Conservation (phyloP, 2,113 vertebrate genomes). For the Ascaphus truei region DNA sequence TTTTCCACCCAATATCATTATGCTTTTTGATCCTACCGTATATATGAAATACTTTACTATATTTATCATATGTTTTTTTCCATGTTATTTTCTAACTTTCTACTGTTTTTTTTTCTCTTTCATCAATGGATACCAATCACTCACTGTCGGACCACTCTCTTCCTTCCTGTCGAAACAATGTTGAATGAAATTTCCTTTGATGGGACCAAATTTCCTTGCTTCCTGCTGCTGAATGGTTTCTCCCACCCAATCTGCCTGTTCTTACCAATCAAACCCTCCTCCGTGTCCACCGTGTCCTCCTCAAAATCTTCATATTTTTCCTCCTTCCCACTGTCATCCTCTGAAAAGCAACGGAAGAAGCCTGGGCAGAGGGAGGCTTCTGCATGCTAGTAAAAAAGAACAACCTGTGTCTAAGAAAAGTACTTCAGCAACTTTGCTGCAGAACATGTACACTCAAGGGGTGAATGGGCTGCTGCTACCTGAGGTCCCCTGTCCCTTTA, state of each 20-base stretch:
- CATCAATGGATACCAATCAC: conserved; percentile 82
- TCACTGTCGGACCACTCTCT: conserved; percentile 76
- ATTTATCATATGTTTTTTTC: conserved; percentile 48
- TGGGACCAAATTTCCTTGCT: conserved; percentile 76
- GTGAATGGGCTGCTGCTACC: conserved; percentile 74
- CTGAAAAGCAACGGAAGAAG: conserved; percentile 98
- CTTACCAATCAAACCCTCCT: conserved; percentile 71
- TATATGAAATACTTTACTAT: conserved; percentile 58
- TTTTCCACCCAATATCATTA: too few species aligned
- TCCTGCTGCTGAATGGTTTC: conserved; percentile 71
- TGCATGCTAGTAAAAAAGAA: conserved; percentile 99
- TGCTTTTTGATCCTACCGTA: conserved; percentile 51
- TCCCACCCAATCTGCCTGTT: conserved; percentile 68
- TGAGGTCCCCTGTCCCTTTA: conserved; percentile 60
- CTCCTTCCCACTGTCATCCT: conserved; percentile 63
- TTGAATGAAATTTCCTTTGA: conserved; percentile 72
- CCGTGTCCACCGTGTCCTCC: conserved; percentile 56
- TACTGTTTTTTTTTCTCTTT: conserved; percentile 66
- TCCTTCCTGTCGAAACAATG: conserved; percentile 61
- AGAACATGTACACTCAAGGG: conserved; percentile 97
- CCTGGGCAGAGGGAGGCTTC: conserved; percentile 98
- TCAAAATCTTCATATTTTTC: conserved; percentile 52
- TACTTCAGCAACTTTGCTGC: conserved; percentile 98
- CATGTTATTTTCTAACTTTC: conserved; percentile 67
- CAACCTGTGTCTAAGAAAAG: conserved; percentile 97